phyloP scores from a whole-genome alignment of 2,888 invertebrate genomes.

The Tachina fera region DNA sequence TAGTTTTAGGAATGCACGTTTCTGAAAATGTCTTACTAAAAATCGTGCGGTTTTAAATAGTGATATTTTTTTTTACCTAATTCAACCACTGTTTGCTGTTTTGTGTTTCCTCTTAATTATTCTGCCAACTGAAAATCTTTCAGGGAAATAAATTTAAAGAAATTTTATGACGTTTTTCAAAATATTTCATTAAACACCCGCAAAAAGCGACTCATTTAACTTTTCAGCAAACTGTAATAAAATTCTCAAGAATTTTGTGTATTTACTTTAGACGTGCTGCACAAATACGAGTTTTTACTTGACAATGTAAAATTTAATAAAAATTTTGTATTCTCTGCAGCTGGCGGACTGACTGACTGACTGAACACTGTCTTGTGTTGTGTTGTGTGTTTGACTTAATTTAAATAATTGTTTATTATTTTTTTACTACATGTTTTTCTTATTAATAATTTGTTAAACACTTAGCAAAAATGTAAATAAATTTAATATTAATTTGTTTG shows the following conservation, averaged over 20 bases:
- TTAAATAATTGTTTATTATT: constrained; percentile 19
- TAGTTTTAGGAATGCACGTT: too few relatives aligned
- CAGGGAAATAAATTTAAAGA: constrained; percentile 22
- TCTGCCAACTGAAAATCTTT: constrained; percentile 1
- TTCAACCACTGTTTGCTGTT: constrained; percentile 3
- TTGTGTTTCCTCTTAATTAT: constrained; percentile 16
- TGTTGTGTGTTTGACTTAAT: not conserved
- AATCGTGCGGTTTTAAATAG: not conserved
- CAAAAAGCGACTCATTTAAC: constrained; percentile 21
- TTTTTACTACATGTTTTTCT: constrained; percentile 1
- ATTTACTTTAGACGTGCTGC: not conserved
- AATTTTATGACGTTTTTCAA: constrained; percentile 38
- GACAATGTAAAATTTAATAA: constrained; percentile 26
- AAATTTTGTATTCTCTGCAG: constrained; percentile 17
- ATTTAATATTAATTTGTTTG: not conserved
- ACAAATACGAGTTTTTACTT: not conserved
- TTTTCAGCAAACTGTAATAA: constrained; percentile 10
- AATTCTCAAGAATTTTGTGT: not conserved
- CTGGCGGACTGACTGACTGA: not conserved
- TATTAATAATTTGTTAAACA: constrained; percentile 26
- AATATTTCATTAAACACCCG: constrained; percentile 15
- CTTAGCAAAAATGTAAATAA: constrained; percentile 15
- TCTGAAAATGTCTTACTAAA: too few relatives aligned
- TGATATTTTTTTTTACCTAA: not conserved
- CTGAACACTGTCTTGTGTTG: too few relatives aligned